phyloP scores from a whole-genome alignment of 2,113 vertebrate genomes.

The Ptychochromis oligacanthus region DNA sequence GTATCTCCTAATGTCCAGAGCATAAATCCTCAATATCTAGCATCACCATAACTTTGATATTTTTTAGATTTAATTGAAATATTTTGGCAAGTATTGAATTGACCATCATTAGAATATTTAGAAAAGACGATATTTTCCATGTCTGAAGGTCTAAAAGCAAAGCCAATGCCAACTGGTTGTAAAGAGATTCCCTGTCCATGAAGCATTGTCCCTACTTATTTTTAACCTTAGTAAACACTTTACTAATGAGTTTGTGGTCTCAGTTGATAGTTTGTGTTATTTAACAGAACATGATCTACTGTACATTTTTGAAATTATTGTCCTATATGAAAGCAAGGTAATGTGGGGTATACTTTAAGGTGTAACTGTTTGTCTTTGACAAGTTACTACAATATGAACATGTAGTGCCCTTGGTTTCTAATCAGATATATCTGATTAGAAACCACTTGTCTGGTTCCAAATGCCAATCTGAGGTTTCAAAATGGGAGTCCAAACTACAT shows the following conservation, averaged over 20 bases:
- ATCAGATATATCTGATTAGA: neutral
- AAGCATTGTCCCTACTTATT: too few relatives aligned
- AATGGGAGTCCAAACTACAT: neutral
- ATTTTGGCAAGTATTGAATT: rapidly evolving
- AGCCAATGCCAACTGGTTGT: too few relatives aligned
- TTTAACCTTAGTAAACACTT: too few relatives aligned
- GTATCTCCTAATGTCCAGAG: neutral
- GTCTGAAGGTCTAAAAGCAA: neutral
- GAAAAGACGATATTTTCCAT: neutral
- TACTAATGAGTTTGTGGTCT: too few relatives aligned
- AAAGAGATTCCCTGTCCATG: too few relatives aligned
- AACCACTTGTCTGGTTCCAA: neutral
- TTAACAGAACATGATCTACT: too few relatives aligned
- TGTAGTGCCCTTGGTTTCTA: neutral
- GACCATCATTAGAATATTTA: neutral
- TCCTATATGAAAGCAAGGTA: too few relatives aligned
- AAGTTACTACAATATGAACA: too few relatives aligned
- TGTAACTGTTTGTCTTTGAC: too few relatives aligned
- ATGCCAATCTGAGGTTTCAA: neutral
- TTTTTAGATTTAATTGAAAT: neutral
- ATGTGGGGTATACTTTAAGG: too few relatives aligned
- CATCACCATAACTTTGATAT: neutral
- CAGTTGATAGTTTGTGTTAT: too few relatives aligned
- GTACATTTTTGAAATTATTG: too few relatives aligned
- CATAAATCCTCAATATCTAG: neutral